Base-by-base conservation (phyloP, 2,888 invertebrate genomes). In the Copidosoma aretas region DNA sequence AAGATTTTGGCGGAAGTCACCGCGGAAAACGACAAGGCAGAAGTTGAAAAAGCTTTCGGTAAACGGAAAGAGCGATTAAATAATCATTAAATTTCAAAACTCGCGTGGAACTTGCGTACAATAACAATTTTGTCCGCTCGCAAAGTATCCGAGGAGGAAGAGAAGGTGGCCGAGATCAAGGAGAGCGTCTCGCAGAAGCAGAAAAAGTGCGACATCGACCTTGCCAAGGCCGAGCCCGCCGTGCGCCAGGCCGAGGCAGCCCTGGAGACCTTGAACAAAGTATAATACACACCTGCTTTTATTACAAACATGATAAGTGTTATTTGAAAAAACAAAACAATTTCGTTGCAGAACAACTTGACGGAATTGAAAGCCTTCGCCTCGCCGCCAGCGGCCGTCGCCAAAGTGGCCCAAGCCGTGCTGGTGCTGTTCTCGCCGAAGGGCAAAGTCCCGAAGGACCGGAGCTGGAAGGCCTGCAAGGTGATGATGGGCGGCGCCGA, bases 291-390 rank as follows among this genome's bases (percentile, higher is more conserved):
- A n/a, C n/a, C n/a, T n/a, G n/a, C n/a, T n/a, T n/a, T n/a, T n/a
- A n/a, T n/a, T n/a, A n/a, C n/a, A n/a, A n/a, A n/a, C n/a, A n/a
- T n/a, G n/a, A n/a, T n/a, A n/a, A n/a, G n/a, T n/a, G n/a, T n/a
- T n/a, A n/a, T n/a, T n/a, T 8, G 32, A 32, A 5, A 32, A 32
- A 32, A 32, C 32, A 32, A 46, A 46, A 46, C 19, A 8, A 21
- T 52, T 52, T 39, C 19, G n/a, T 32, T 1, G n/a, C 71, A 85
- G 86, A 92, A 90, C 79, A 97, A 97, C 82, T 84, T 97, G 74
- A 97, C 97, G 0, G 97, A 98, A 85, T 84, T 97, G 80, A 97
- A 97, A 82, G 95, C 97, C 0, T 97, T 97, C 82, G 94, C 95
- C 0, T 90, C 94, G 5, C 97, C 97, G 5, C 95, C 95, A 0